These are phyloP conservation scores for Lampris megalopsis DNA, from an alignment of 2,113 vertebrate genomes.

Conservation along the genomic window DNA sequence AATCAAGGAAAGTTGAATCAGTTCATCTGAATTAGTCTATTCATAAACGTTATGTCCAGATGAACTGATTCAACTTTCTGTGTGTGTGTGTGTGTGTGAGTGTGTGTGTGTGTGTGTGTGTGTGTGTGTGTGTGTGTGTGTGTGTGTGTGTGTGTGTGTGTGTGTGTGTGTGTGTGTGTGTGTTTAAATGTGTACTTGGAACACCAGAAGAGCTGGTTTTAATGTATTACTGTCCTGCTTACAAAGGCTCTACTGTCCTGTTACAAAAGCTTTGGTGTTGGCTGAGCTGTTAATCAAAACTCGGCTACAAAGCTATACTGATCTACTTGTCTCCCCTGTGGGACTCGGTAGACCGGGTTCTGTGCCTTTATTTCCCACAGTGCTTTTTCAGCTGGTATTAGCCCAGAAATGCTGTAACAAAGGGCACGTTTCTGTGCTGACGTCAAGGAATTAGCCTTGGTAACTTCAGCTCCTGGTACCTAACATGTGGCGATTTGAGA, in stretches of 20 bases:
- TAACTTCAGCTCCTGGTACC: constrained; percentile 55
- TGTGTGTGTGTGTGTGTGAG: no score
- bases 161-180: background rate
- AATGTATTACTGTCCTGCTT: constrained; percentile 7
- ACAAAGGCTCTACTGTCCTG: constrained; percentile 2
- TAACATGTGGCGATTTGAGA: constrained; percentile 16
- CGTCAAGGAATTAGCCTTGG: constrained; percentile 59
- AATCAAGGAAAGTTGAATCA: no score
- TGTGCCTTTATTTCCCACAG: constrained; percentile 27
- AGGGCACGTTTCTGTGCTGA: constrained; percentile 40
- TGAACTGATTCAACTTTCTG: no score
- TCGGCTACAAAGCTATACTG: background rate
- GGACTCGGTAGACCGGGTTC: background rate
- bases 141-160: constrained; percentile 3
- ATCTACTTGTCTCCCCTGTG: constrained; percentile 25
- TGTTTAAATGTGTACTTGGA: background rate
- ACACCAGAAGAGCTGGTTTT: background rate
- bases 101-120: background rate
- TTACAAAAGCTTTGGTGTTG: background rate
- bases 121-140: background rate
- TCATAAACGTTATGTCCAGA: no score
- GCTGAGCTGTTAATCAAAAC: constrained; percentile 14
- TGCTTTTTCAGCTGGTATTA: constrained; percentile 28
- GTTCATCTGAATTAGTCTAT: no score
- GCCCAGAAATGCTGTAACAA: constrained; percentile 49